Percentiles rank a stretch among this genome's conserved stretches.
Conservation (phyloP, 1,140 invertebrate genomes). For the Lysiphlebus fabarum region DNA sequence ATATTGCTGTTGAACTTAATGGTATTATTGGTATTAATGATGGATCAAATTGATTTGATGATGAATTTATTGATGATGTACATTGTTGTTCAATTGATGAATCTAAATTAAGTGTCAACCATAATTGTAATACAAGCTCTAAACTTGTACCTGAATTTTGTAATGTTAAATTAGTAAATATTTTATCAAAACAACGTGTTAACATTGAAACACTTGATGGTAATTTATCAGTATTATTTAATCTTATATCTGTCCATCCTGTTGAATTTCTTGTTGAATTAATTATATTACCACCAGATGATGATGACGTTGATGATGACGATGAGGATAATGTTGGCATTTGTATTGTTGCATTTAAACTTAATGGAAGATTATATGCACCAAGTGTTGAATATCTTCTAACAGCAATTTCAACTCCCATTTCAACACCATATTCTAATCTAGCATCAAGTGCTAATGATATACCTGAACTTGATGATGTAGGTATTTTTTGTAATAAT, state of each 20-base stretch:
- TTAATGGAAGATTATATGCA: slow-evolving; percentile 59
- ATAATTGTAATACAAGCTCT: slow-evolving; percentile 77
- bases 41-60: slow-evolving; percentile 56
- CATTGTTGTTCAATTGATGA: slow-evolving; percentile 36
- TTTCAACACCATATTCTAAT: slow-evolving; percentile 72
- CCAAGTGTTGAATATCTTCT: slow-evolving; percentile 64
- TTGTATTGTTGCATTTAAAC: slow-evolving; percentile 55
- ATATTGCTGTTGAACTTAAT: slow-evolving; percentile 68
- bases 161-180: slow-evolving; percentile 61
- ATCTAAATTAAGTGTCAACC: slow-evolving; percentile 75
- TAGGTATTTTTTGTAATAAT: slow-evolving; percentile 42
- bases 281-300: no score
- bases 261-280: slow-evolving; percentile 6
- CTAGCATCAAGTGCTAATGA: slow-evolving; percentile 75
- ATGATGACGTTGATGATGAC: slow-evolving; percentile 30
- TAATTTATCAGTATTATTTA: slow-evolving; percentile 32
- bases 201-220: slow-evolving; percentile 60
- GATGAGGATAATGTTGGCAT: slow-evolving; percentile 34
- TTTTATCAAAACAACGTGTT: slow-evolving; percentile 66
- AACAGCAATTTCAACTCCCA: slow-evolving; percentile 68
- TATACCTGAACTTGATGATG: slow-evolving; percentile 50
- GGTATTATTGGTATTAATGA: slow-evolving; percentile 68
- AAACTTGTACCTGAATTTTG: slow-evolving; percentile 61
- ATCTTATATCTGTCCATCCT: slow-evolving; percentile 38
- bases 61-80: slow-evolving; percentile 39